A percentile compares a stretch with the other conserved stretches of the same genome.
Conservation (phyloP, 2,888 invertebrate species). For the Caenorhabditis sp. region DNA sequence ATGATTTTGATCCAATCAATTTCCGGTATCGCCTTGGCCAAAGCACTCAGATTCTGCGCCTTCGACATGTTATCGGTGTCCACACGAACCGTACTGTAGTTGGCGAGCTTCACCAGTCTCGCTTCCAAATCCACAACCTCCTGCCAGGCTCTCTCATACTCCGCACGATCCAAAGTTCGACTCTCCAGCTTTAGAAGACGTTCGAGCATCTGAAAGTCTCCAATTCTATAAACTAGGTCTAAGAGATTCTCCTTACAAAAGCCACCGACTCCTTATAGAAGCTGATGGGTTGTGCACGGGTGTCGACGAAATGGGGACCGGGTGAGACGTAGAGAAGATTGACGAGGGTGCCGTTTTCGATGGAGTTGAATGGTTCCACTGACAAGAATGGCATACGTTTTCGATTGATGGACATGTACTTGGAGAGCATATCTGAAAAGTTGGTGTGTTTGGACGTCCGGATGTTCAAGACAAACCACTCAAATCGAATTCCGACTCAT, state of each 20-base stretch:
- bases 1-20: conserved; percentile 43
- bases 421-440: conserved; percentile 41
- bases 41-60: conserved; percentile 5
- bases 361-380: conserved; percentile 15
- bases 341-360: not conserved
- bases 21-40: conserved; percentile 25
- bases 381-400: conserved; percentile 24
- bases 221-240: not conserved
- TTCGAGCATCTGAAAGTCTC: conserved; percentile 10
- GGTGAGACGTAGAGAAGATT: conserved; percentile 15
- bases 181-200: conserved; percentile 12
- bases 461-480: conserved; percentile 14
- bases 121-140: conserved; percentile 12
- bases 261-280: conserved; percentile 1
- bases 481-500: conserved; percentile 43
- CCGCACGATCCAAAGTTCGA: not conserved
- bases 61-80: conserved; percentile 18
- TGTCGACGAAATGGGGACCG: conserved; percentile 26
- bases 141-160: conserved; percentile 1
- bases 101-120: conserved; percentile 13
- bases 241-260: too few relatives aligned
- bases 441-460: not conserved
- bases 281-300: not conserved
- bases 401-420: conserved; percentile 33
- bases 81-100: not conserved